phyloP scores from a whole-genome alignment of 2,113 vertebrate species.

The Sebastes schlegelii region DNA sequence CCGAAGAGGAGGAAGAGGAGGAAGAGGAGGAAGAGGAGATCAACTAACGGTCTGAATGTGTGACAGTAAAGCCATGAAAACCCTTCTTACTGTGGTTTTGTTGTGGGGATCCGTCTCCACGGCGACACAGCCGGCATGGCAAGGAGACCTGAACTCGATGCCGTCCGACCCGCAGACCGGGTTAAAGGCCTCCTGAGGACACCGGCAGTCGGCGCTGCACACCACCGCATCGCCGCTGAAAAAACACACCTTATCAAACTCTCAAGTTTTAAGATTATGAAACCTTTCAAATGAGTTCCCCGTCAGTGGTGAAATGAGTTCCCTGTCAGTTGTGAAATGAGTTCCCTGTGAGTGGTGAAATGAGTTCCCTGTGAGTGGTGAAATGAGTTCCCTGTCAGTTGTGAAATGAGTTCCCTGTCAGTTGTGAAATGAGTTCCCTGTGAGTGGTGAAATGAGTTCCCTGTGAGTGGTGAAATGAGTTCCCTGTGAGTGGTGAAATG shows the following conservation, averaged over 20 bases:
- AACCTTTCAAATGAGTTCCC: not conserved
- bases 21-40: too few species aligned
- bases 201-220: slow-evolving; percentile 82
- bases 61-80: not conserved
- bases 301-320: not conserved
- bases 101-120: accelerated
- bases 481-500: too few species aligned
- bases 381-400: not conserved
- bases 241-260: not conserved
- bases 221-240: accelerated
- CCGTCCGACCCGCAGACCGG: slow-evolving; percentile 86
- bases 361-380: too few species aligned
- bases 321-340: not conserved
- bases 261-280: not conserved
- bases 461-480: not conserved
- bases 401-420: not conserved
- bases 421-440: not conserved
- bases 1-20: too few species aligned
- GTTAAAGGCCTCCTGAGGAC: slow-evolving; percentile 82
- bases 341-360: too few species aligned
- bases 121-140: slow-evolving; percentile 84
- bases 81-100: slow-evolving; percentile 51
- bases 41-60: too few species aligned
- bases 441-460: not conserved
- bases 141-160: slow-evolving; percentile 88